A percentile compares a stretch with the other conserved stretches of the same genome.
Evolutionary conservation across 2,888 invertebrate species (phyloP).

Genomic region (Stramonita haemastoma): DNA sequence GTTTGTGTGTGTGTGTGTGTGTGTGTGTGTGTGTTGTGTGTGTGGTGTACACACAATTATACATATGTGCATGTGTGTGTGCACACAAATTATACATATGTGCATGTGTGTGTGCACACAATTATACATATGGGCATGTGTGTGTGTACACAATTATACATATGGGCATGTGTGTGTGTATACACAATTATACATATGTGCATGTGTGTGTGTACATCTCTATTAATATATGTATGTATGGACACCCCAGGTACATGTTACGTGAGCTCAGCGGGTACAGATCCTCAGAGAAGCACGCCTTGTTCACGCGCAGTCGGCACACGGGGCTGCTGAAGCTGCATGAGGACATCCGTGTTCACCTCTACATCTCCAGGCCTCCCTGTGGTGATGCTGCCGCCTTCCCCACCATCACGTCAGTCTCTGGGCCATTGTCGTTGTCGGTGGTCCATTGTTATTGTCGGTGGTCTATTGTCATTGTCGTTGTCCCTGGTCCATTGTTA

Average conservation of each 20-base stretch:
- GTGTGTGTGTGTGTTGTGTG: constrained; percentile 25
- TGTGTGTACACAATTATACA: not conserved
- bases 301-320: constrained; percentile 50
- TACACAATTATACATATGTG: too few relatives aligned
- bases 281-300: constrained; percentile 45
- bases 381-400: constrained; percentile 60
- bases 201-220: too few relatives aligned
- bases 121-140: too few relatives aligned
- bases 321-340: constrained; percentile 50
- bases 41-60: too few relatives aligned
- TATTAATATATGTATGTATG: not conserved
- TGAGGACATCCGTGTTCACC: constrained; percentile 53
- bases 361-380: constrained; percentile 57
- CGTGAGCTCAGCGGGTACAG: constrained; percentile 50
- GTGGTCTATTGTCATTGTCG: not conserved
- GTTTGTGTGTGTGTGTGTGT: not conserved
- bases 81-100: too few relatives aligned
- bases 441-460: not conserved
- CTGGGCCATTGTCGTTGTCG: not conserved
- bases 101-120: too few relatives aligned
- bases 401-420: constrained; percentile 53
- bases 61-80: too few relatives aligned
- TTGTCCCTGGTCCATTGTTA: not conserved
- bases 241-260: constrained; percentile 48
- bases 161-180: too few relatives aligned